Base-by-base conservation (phyloP, 2,113 vertebrate species). In the Poecile atricapillus region DNA sequence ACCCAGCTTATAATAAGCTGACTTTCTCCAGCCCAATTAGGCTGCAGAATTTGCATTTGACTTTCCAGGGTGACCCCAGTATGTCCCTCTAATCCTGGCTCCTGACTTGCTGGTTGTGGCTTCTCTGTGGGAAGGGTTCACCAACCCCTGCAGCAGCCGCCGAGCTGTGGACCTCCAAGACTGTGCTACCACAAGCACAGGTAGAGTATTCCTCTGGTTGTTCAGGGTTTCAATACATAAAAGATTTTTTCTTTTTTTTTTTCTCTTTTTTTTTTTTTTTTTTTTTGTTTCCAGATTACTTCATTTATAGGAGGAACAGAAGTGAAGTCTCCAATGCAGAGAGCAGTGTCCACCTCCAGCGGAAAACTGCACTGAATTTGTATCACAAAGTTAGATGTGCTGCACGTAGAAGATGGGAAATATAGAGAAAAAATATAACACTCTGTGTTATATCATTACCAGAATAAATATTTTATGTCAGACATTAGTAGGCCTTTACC, bases 321-420 rank as follows among this genome's bases (percentile, higher is more conserved):
- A 43, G 3, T 5, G 3, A 58, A 10, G 3, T 88, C 12, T 73
- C 22, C 16, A 23, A 25, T 1, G 8, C 1, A n/a, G 17, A 52
- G 13, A 79, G 44, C 6, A 44, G 3, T 0, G 0, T 20, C 7
- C 1, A 7, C 3, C 1, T 70, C 46, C 35, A 50, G 12, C 17
- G 25, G 10, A 2, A 50, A 55, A 64, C 22, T 58, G 11, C 37
- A 14, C 9, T 27, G 35, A 65, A 30, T 20, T 65, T 65, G 17
- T 13, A 11, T 62, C 39, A 25, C 5, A 44, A 56, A 68, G 21
- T 47, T 4, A 49, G 47, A 24, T 13, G 13, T 7, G 1, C 22
- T 47, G 1, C 2, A 2, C 1, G 0, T 15, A 74, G 46, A 80
- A 59, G 4, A 6, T 52, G 24, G 15, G 41, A 89, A 91, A 91